phyloP scores from a whole-genome alignment of 2,113 vertebrate genomes.

The Cebidichthys violaceus region DNA sequence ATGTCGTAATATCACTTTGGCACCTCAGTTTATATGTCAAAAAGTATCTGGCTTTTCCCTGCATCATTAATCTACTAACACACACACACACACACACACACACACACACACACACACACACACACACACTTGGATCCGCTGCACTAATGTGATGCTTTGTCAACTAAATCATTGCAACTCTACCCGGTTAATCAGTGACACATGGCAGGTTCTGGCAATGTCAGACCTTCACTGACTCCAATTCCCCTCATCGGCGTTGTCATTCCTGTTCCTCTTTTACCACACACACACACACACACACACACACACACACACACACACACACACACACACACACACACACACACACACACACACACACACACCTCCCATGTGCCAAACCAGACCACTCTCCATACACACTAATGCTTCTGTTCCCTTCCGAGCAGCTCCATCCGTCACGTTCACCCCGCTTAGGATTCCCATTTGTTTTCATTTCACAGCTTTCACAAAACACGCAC shows the following conservation, averaged over 20 bases:
- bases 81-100: constrained; percentile 37
- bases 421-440: constrained; percentile 67
- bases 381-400: constrained; percentile 60
- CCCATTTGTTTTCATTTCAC: constrained; percentile 70
- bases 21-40: constrained; percentile 63
- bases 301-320: neutral
- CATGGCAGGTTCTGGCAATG: constrained; percentile 78
- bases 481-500: constrained; percentile 28
- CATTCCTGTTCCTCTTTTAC: constrained; percentile 53
- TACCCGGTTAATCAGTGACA: constrained; percentile 79
- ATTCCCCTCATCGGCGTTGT: constrained; percentile 68
- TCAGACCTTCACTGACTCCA: constrained; percentile 66
- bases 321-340: constrained; percentile 24
- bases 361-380: constrained; percentile 56
- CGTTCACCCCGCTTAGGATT: constrained; percentile 65
- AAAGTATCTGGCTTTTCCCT: constrained; percentile 66
- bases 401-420: constrained; percentile 72
- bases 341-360: constrained; percentile 2
- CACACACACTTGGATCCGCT: constrained; percentile 58
- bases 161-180: constrained; percentile 78
- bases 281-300: neutral
- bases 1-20: constrained; percentile 62
- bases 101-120: constrained; percentile 44
- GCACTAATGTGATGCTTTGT: constrained; percentile 77
- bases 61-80: constrained; percentile 71